These are phyloP conservation scores for Momotus momota DNA, from an alignment of 2,797 vertebrate genomes.

Conservation along the genomic window DNA sequence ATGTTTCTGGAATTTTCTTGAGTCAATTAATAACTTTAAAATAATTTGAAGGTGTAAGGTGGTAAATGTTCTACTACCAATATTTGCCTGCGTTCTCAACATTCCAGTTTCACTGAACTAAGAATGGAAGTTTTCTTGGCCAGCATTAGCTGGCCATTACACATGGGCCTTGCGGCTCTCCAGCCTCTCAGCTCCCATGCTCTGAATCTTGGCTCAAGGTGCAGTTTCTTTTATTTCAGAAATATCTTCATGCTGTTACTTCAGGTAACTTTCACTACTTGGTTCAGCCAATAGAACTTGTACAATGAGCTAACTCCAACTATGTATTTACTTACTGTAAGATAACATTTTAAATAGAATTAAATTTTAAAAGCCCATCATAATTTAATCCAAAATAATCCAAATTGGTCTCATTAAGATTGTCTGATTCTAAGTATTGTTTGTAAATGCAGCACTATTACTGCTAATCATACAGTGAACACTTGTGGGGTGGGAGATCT, in stretches of 20 bases:
- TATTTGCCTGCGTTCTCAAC: not conserved
- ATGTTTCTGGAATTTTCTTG: not conserved
- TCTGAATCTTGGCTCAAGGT: not conserved
- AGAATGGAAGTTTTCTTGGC: not conserved
- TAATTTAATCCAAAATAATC: not conserved
- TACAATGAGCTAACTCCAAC: not conserved
- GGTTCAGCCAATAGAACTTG: not conserved
- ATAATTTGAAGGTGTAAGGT: not conserved
- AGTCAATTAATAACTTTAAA: not conserved
- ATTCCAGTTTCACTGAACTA: not conserved
- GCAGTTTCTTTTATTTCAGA: not conserved
- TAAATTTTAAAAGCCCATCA: fast-evolving
- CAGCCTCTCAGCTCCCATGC: not conserved
- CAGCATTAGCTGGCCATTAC: not conserved
- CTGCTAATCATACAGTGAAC: not conserved
- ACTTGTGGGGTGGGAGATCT: not conserved
- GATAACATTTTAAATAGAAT: not conserved
- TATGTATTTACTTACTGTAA: not conserved
- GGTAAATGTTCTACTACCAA: not conserved
- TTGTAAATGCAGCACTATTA: not conserved
- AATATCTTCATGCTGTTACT: not conserved
- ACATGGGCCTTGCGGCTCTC: not conserved
- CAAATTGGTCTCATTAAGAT: not conserved
- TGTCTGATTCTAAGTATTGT: not conserved
- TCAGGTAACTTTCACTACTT: not conserved